Conservation (phyloP, 2,797 vertebrate genomes). For the Sandelia bainsii region DNA sequence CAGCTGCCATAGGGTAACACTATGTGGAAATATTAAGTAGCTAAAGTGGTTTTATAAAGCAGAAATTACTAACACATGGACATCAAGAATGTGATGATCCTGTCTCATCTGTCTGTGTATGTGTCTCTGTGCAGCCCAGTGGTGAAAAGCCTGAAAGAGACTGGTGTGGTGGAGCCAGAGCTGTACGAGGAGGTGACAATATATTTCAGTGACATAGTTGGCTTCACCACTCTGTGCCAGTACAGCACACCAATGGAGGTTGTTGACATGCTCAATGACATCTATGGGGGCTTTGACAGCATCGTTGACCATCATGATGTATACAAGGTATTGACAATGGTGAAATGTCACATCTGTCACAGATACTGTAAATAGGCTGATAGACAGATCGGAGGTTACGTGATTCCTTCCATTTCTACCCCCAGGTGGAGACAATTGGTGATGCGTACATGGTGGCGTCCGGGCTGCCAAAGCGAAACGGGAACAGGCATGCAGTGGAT, state of each 20-base stretch:
- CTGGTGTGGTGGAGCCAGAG: slow-evolving; percentile 92
- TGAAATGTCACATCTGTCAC: not conserved
- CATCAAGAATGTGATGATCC: not conserved
- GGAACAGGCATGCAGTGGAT: slow-evolving; percentile 93
- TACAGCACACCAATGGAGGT: slow-evolving; percentile 99
- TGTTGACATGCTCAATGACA: slow-evolving; percentile 98
- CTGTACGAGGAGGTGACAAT: slow-evolving; percentile 95
- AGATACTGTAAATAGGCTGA: too few relatives aligned
- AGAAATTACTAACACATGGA: too few relatives aligned
- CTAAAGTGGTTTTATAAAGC: too few relatives aligned
- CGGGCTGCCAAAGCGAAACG: slow-evolving; percentile 92
- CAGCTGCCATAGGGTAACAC: too few relatives aligned
- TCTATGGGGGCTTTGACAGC: slow-evolving; percentile 96
- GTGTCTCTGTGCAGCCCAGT: slow-evolving; percentile 85
- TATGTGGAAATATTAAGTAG: too few relatives aligned
- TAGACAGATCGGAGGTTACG: not conserved
- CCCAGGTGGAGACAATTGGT: slow-evolving; percentile 96
- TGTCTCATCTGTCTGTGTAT: not conserved
- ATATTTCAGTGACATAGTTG: slow-evolving; percentile 98
- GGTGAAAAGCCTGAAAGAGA: slow-evolving; percentile 95
- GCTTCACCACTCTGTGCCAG: slow-evolving; percentile 97
- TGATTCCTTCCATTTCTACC: not conserved
- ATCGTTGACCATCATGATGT: slow-evolving; percentile 96
- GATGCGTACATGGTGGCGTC: slow-evolving; percentile 98
- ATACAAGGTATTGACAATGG: slow-evolving; percentile 88